Conservation (phyloP, 2,113 vertebrate genomes). For the Tetraodon nigroviridis region DNA sequence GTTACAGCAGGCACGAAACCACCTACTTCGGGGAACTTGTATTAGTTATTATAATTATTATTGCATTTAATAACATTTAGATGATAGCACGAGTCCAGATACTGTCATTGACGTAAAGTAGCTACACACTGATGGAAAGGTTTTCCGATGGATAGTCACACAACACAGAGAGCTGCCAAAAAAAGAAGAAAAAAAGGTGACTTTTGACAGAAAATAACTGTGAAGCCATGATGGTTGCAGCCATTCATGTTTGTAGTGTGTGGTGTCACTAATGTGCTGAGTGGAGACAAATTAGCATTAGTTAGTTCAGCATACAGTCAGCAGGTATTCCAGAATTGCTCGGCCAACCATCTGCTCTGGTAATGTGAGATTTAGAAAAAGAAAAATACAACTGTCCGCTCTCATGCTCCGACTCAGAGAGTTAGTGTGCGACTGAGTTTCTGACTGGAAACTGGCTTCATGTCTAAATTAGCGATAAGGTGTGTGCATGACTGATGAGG, state of each 20-base stretch:
- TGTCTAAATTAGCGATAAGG: constrained; percentile 28
- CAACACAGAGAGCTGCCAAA: too few relatives aligned
- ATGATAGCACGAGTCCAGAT: too few relatives aligned
- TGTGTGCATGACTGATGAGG: neutral
- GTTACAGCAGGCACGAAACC: neutral
- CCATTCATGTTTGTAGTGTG: neutral
- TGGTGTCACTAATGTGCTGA: neutral
- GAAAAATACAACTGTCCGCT: constrained; percentile 9
- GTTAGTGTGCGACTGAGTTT: neutral
- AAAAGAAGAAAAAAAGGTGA: neutral
- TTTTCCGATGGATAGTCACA: too few relatives aligned
- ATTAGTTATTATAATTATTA: too few relatives aligned
- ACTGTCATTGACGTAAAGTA: too few relatives aligned
- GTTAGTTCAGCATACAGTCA: neutral
- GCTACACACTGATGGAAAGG: too few relatives aligned
- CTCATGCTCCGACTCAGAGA: constrained; percentile 9
- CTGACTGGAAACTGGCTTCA: constrained; percentile 18
- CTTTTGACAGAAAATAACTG: neutral
- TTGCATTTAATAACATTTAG: too few relatives aligned
- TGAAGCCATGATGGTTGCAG: neutral
- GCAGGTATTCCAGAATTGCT: constrained; percentile 3
- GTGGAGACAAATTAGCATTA: neutral
- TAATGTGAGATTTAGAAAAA: constrained; percentile 1
- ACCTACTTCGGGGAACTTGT: too few relatives aligned
- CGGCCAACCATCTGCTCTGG: constrained; percentile 22